Evolutionary conservation across 1,140 invertebrate genomes (phyloP), one percentile per base, ranked within the genome.

Genomic region (Drosophila parabipectinata): DNA sequence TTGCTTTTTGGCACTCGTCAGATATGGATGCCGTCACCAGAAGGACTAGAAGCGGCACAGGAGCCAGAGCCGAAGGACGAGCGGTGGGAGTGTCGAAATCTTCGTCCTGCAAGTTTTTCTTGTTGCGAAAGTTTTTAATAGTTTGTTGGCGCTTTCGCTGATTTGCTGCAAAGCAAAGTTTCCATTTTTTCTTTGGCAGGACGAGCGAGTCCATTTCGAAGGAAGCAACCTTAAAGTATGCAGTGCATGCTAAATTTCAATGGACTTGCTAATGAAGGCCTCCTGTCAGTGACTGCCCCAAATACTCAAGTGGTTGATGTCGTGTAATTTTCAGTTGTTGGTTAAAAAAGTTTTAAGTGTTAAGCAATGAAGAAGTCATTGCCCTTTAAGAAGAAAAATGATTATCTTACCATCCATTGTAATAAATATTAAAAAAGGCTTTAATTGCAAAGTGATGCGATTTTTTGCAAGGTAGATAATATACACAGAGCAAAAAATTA

Each of bases 1-100:
- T 85, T 85, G 78, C 83, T 85, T 85, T 85, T 85, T 85, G 82
- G 83, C 83, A 88, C 80, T 85, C 82, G 83, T 85, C 82, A 85
- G 82, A 85, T 85, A 85, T 85, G 81, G 77, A 85, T 85, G 81
- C 72, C 79, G 78, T 63, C 63, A 79, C 62, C 63, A 78, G 66
- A 60, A 73, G 48, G 44, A 47, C 44, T 18, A 3, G 14, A 10
- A 41, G 53, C 8, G 24, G 39, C 55, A 41, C 57, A 44, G 51
- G 8, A 76, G 54, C 28, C 7, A 18, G 18, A 41, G 32, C 7
- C 32, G 15, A 7, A 14, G 44, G 1, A 21, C 18, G 2, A 47
- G 41, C 48, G 44, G 62, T 41, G 53, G 51, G 34, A 44, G 56
- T 51, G 60, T 18, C 58, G 50, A 57, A 75, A 75, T 81, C 72